A percentile compares a stretch with the other conserved stretches of the same genome.
Conservation (phyloP, 2,888 invertebrate species). For the Conchocele bisecta region DNA sequence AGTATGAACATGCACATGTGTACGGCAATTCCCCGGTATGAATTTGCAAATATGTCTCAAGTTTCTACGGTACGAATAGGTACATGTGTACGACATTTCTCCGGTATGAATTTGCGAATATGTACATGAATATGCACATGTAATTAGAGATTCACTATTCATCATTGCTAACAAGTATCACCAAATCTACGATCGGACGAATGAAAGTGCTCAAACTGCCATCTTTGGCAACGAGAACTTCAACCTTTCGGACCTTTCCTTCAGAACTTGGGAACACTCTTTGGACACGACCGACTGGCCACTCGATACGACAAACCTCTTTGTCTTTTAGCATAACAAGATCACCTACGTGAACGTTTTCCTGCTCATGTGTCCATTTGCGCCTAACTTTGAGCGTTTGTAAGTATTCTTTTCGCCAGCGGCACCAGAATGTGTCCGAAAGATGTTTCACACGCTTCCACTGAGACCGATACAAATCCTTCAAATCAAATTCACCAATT, state of each 20-base stretch:
- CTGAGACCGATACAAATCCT: constrained; percentile 18
- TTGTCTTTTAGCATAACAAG: constrained; percentile 31
- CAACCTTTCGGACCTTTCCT: constrained; percentile 21
- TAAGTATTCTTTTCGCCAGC: constrained; percentile 35
- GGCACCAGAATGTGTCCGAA: constrained; percentile 31
- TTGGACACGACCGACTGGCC: constrained; percentile 28
- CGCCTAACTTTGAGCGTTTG: constrained; percentile 20
- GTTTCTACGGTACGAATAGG: no score
- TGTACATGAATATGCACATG: no score
- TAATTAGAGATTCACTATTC: no score
- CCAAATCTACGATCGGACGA: constrained; percentile 28
- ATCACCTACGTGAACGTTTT: constrained; percentile 13
- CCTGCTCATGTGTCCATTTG: constrained; percentile 23
- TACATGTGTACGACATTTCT: no score
- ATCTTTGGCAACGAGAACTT: constrained; percentile 16
- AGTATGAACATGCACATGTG: no score
- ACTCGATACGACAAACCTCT: constrained; percentile 3
- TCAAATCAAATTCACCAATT: background rate
- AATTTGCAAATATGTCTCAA: no score
- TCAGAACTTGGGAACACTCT: constrained; percentile 28
- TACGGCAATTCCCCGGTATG: no score
- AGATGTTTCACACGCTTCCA: constrained; percentile 43
- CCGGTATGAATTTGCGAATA: no score
- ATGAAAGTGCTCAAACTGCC: background rate
- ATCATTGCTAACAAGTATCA: no score